Conservation (phyloP, 2,888 invertebrate genomes). For the Rotaria socialis region DNA sequence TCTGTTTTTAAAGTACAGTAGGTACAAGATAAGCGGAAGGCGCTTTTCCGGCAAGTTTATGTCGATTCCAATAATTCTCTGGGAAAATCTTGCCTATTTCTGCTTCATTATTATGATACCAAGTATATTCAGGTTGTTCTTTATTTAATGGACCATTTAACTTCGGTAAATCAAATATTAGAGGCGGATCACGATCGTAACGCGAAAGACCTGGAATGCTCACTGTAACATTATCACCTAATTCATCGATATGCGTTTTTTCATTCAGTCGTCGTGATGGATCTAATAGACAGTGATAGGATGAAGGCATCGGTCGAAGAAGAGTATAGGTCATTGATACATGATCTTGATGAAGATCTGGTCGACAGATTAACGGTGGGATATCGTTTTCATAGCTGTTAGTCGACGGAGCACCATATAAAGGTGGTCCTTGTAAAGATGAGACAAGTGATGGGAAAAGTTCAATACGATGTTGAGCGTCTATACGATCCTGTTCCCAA, state of each 20-base stretch:
- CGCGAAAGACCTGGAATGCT: background rate
- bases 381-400: background rate
- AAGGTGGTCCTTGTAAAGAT: background rate
- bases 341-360: constrained; percentile 5
- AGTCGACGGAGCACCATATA: background rate
- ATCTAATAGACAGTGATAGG: constrained; percentile 24
- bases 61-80: constrained; percentile 30
- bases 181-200: background rate
- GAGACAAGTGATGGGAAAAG: background rate
- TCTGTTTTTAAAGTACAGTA: background rate
- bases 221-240: background rate
- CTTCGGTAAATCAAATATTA: background rate
- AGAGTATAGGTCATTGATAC: background rate
- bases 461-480: background rate
- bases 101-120: constrained; percentile 32
- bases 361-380: background rate
- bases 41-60: background rate
- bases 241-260: background rate
- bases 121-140: background rate
- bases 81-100: background rate
- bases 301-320: constrained; percentile 29
- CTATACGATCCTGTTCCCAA: constrained; percentile 4
- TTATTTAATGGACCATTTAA: background rate
- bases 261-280: background rate
- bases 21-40: constrained; percentile 5